These are phyloP conservation scores for Hermaeophaga mercurialis DNA, from an alignment of 2,888 invertebrate genomes.

Conservation along the genomic window DNA sequence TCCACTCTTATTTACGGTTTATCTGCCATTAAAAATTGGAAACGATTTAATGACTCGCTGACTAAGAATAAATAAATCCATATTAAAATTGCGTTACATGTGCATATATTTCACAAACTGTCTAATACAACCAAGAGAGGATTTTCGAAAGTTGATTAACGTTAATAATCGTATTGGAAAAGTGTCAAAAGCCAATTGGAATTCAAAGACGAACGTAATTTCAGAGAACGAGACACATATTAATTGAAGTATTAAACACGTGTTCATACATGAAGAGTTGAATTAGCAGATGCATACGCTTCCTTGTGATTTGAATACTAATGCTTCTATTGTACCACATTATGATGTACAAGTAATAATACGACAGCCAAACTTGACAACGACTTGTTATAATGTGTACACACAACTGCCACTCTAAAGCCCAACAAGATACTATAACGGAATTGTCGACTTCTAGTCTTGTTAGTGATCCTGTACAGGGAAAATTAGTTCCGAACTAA, in stretches of 20 bases:
- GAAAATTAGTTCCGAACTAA: no score
- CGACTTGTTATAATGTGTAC: conserved; percentile 6
- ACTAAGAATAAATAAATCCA: no score
- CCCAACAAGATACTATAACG: neutral
- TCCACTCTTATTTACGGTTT: conserved; percentile 14
- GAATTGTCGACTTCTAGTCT: neutral
- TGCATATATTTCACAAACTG: no score
- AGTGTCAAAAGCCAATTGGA: neutral
- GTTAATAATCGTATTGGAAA: neutral
- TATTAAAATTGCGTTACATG: no score
- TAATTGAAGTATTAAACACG: conserved; percentile 19
- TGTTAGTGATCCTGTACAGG: no score
- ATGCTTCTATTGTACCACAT: conserved; percentile 6
- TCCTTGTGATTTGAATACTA: conserved; percentile 18
- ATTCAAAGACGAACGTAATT: neutral
- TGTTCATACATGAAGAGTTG: conserved; percentile 17
- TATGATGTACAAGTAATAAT: conserved; percentile 5
- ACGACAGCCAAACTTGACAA: conserved; percentile 7
- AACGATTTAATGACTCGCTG: no score
- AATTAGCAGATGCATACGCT: conserved; percentile 14
- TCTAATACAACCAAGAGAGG: no score
- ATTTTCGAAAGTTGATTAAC: neutral
- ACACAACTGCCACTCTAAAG: neutral
- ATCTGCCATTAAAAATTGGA: conserved; percentile 17
- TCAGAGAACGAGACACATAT: conserved; percentile 1